A percentile compares a stretch with the other conserved stretches of the same genome.
phyloP scores from a whole-genome alignment of 2,797 vertebrate species.

The Eulemur mongoz region DNA sequence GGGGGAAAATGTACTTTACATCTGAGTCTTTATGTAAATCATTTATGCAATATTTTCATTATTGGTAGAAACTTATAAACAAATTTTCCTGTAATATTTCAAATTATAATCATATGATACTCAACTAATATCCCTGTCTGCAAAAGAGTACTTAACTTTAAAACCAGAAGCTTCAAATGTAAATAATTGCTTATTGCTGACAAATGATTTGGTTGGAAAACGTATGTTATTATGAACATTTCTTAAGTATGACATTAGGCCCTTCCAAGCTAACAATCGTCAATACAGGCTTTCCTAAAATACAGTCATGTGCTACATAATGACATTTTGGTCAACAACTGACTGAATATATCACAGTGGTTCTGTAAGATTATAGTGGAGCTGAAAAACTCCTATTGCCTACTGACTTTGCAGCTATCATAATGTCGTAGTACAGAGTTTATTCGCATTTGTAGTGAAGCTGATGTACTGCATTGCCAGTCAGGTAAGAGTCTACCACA shows the following conservation, averaged over 20 bases:
- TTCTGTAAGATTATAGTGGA: neutral
- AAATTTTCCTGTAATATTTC: neutral
- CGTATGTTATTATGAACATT: neutral
- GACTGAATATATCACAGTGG: neutral
- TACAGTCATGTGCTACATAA: neutral
- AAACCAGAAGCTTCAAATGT: neutral
- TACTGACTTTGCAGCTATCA: neutral
- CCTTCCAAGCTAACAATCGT: neutral
- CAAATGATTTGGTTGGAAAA: neutral
- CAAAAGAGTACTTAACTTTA: neutral
- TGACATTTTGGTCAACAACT: neutral
- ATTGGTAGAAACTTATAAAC: neutral
- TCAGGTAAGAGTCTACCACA: neutral
- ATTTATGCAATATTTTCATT: neutral
- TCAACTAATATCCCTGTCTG: neutral
- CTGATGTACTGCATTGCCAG: neutral
- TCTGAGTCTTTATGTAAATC: neutral
- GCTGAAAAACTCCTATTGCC: neutral
- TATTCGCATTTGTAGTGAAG: neutral
- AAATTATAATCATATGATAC: neutral
- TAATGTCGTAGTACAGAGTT: neutral
- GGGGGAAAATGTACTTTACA: neutral
- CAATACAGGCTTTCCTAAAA: neutral
- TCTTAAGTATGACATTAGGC: neutral
- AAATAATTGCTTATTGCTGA: neutral